phyloP scores from a whole-genome alignment of 1,140 invertebrate species.

The Nilaparvata lugens region DNA sequence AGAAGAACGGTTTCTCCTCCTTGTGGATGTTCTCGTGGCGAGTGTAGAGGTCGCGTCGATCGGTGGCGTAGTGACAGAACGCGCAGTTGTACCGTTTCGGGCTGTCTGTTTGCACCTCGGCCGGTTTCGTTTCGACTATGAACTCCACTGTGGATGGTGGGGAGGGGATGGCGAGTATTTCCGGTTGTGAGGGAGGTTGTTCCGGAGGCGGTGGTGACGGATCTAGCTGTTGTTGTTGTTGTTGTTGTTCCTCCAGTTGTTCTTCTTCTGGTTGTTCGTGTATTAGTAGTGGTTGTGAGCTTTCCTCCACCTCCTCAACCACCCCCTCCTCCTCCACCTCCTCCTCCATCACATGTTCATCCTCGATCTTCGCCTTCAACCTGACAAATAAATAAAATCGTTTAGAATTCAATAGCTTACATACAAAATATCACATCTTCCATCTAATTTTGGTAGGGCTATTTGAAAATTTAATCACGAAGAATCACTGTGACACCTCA shows the following conservation, averaged over 20 bases:
- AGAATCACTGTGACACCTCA: too few relatives aligned
- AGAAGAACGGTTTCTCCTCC: conserved; percentile 89
- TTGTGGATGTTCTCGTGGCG: conserved; percentile 93
- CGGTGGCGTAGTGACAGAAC: conserved; percentile 81
- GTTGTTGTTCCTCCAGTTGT: neutral
- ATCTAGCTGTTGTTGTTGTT: neutral
- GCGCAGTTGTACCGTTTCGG: conserved; percentile 72
- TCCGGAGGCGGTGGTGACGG: neutral
- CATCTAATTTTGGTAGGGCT: too few relatives aligned
- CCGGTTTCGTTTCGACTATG: neutral
- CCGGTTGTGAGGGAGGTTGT: conserved; percentile 23
- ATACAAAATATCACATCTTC: too few relatives aligned
- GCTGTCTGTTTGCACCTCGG: neutral
- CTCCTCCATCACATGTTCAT: conserved; percentile 26
- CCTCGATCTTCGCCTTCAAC: conserved; percentile 51
- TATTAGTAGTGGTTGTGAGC: conserved; percentile 3
- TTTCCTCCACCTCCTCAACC: too few relatives aligned
- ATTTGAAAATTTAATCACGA: too few relatives aligned
- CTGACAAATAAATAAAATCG: too few relatives aligned
- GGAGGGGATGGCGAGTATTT: conserved; percentile 1
- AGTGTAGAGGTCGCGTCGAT: conserved; percentile 86
- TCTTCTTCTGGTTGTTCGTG: too few relatives aligned
- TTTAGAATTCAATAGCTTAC: too few relatives aligned
- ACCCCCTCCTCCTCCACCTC: too few relatives aligned
- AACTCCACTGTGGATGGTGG: neutral